phyloP scores from a whole-genome alignment of 2,113 vertebrate species.

The Megaceryle torquata region DNA sequence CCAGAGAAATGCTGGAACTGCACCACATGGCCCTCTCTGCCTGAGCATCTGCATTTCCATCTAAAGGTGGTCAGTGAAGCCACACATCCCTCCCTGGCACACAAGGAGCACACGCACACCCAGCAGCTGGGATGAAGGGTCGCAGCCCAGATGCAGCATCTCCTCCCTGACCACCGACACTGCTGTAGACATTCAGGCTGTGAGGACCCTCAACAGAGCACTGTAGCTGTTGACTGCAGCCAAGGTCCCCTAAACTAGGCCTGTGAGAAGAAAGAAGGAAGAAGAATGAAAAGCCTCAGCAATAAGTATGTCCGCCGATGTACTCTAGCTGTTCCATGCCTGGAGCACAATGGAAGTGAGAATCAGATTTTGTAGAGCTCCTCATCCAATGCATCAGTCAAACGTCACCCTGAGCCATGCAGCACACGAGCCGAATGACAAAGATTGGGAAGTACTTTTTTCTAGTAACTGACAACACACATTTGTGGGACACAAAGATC shows the following conservation, averaged over 20 bases:
- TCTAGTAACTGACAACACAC: not conserved
- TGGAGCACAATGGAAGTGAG: not conserved
- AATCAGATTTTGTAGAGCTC: not conserved
- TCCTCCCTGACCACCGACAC: not conserved
- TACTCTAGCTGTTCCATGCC: not conserved
- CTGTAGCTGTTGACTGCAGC: accelerated
- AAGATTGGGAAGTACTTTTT: not conserved
- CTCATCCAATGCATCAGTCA: not conserved
- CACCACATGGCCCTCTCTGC: accelerated
- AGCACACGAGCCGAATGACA: not conserved
- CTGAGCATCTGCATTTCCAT: accelerated
- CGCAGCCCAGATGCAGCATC: not conserved
- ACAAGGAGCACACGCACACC: not conserved
- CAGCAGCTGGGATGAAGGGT: not conserved
- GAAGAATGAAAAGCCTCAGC: not conserved
- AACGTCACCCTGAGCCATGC: not conserved
- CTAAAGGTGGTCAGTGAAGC: not conserved
- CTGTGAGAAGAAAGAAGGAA: accelerated
- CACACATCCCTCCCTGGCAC: not conserved
- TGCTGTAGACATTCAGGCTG: not conserved
- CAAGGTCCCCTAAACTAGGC: not conserved
- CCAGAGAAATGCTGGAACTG: not conserved
- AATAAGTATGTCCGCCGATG: not conserved
- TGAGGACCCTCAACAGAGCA: not conserved
- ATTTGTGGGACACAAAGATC: not conserved